Evolutionary conservation across 1,140 invertebrate genomes (phyloP), one percentile per base, ranked within the genome.

Genomic region (Achatina immaculata): DNA sequence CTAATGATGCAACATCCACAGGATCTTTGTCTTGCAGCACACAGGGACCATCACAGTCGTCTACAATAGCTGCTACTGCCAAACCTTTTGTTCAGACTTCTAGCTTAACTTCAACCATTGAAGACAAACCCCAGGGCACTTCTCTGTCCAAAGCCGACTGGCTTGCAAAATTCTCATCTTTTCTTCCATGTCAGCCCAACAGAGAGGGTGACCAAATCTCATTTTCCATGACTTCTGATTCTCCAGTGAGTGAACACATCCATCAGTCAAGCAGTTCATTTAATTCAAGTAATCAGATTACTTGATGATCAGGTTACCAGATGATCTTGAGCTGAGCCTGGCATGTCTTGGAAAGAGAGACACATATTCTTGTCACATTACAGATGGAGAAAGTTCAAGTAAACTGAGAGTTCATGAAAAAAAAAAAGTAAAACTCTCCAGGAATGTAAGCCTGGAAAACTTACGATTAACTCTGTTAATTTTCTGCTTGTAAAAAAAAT

Each of bases 111-210:
- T 71, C n/a, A 24, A 28, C 68, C 2, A n/a, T 4, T 2, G 7
- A 21, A 9, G 68, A 71, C n/a, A n/a, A 71, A 9, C 28, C n/a
- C 2, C 72, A 38, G n/a, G 31, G 24, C 1, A 62, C 74, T 14
- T 58, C 51, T 71, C 24, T 80, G 31, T 80, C 78, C 31, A 48
- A 36, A 42, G 66, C 11, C 34, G 78, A 80, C 34, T 80, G 78
- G 78, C 45, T 80, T 45, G 78, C 78, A 6, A 80, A 80, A 45
- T 80, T 80, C 40, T 80, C 78, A 31, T 71, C 78, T 43, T 80
- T 36, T 38, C 78, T 80, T 31, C 78, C 78, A 31, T 28, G 34
- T 43, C 62, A 68, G n/a, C 0, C 51, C 11, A 11, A 2, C 21
- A 9, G 16, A 31, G 43, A 76, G 28, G 40, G 38, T 3, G 28